Evolutionary conservation across 2,113 vertebrate species (phyloP).

Genomic region (Grus americana): DNA sequence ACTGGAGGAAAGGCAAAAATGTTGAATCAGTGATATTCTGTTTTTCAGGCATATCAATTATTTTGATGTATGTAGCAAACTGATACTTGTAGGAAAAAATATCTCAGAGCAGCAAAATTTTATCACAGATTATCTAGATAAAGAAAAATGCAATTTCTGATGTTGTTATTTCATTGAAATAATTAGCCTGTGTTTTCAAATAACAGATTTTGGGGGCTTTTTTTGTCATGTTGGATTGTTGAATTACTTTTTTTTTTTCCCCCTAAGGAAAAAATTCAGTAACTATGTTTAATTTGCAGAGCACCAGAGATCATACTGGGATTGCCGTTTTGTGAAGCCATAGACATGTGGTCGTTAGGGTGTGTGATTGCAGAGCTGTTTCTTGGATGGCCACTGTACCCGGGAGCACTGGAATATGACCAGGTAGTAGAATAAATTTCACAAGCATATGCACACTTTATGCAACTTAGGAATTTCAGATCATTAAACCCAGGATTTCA

Average conservation of each 20-base stretch:
- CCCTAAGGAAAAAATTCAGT: background rate
- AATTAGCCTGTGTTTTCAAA: background rate
- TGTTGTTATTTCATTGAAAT: background rate
- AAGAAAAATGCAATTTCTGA: background rate
- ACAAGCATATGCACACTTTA: background rate
- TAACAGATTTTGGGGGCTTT: background rate
- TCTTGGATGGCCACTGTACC: slow-evolving; percentile 98
- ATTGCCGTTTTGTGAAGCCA: slow-evolving; percentile 99
- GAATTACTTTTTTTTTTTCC: slow-evolving; percentile 2
- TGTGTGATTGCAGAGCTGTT: slow-evolving; percentile 99
- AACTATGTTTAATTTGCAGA: slow-evolving; percentile 78
- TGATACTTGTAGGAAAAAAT: background rate
- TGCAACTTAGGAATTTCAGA: background rate
- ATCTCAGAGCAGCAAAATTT: background rate
- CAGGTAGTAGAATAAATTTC: slow-evolving; percentile 83
- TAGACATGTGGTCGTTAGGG: slow-evolving; percentile 99
- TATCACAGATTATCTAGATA: background rate
- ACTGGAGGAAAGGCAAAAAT: background rate
- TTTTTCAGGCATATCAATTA: background rate
- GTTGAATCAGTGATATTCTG: background rate
- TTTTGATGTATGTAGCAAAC: background rate
- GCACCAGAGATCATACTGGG: slow-evolving; percentile 99
- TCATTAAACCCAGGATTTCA: background rate
- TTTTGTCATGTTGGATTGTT: slow-evolving; percentile 5
- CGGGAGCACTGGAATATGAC: slow-evolving; percentile 97